Evolutionary conservation across 1,140 invertebrate species (phyloP).

Genomic region (Orius laevigatus): DNA sequence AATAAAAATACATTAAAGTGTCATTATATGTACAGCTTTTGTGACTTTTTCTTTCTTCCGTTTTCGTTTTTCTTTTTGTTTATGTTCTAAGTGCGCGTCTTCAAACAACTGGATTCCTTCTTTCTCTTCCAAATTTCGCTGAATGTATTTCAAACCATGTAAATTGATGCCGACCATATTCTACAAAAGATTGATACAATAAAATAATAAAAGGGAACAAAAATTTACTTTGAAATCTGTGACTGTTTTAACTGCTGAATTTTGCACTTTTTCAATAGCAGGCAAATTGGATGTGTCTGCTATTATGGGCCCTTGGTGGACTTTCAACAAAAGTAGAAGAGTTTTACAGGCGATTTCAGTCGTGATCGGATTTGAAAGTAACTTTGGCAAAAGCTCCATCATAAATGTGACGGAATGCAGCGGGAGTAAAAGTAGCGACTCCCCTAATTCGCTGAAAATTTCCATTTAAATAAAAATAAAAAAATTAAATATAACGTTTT

Average conservation of each 20-base stretch:
- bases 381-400: constrained; percentile 53
- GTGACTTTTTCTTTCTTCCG: constrained; percentile 46
- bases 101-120: constrained; percentile 66
- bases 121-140: constrained; percentile 59
- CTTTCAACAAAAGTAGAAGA: constrained; percentile 60
- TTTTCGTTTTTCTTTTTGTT: constrained; percentile 46
- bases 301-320: constrained; percentile 72
- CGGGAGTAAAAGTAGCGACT: constrained; percentile 69
- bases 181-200: constrained; percentile 30
- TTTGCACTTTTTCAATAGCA: constrained; percentile 47
- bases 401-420: constrained; percentile 46
- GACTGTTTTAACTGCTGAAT: constrained; percentile 37
- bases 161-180: constrained; percentile 78
- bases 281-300: constrained; percentile 48
- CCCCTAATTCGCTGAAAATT: constrained; percentile 60
- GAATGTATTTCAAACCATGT: constrained; percentile 61
- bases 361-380: constrained; percentile 45
- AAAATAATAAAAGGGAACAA: constrained; percentile 17
- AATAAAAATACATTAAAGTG: constrained; percentile 8
- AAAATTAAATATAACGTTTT: constrained; percentile 14
- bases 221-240: constrained; percentile 42
- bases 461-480: constrained; percentile 1
- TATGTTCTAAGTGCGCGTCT: constrained; percentile 52
- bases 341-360: constrained; percentile 59
- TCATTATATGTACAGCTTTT: constrained; percentile 43